phyloP scores from a whole-genome alignment of 2,797 vertebrate genomes.

The Scolopax bukidnonensis region DNA sequence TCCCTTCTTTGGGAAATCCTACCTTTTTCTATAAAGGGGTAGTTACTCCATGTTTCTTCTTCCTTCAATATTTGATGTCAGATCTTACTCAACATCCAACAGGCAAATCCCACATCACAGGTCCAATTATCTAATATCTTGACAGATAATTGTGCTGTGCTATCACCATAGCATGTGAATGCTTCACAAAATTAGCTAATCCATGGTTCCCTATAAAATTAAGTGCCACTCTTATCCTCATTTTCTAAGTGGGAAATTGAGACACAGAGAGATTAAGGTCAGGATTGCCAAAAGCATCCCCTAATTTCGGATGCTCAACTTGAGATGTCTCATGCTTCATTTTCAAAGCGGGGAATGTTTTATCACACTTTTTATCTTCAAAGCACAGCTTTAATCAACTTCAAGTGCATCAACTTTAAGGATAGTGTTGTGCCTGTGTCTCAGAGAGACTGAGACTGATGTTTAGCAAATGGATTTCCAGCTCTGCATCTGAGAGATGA shows the following conservation, averaged over 20 bases:
- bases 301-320: neutral
- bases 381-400: neutral
- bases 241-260: neutral
- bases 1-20: neutral
- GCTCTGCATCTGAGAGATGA: neutral
- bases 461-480: neutral
- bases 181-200: slow-evolving; percentile 1
- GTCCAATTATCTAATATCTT: neutral
- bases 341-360: neutral
- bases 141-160: neutral
- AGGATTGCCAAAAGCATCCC: neutral
- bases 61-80: neutral
- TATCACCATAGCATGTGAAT: neutral
- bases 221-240: neutral
- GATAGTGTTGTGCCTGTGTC: neutral
- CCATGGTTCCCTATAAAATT: neutral
- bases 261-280: neutral
- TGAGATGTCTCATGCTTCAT: neutral
- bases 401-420: neutral
- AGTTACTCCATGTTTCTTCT: neutral
- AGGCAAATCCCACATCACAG: neutral
- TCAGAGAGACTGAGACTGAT: neutral
- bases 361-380: neutral
- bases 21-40: neutral
- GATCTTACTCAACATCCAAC: neutral